Conservation (phyloP, 2,113 vertebrate species). For the Gymnocephalus cernua region DNA sequence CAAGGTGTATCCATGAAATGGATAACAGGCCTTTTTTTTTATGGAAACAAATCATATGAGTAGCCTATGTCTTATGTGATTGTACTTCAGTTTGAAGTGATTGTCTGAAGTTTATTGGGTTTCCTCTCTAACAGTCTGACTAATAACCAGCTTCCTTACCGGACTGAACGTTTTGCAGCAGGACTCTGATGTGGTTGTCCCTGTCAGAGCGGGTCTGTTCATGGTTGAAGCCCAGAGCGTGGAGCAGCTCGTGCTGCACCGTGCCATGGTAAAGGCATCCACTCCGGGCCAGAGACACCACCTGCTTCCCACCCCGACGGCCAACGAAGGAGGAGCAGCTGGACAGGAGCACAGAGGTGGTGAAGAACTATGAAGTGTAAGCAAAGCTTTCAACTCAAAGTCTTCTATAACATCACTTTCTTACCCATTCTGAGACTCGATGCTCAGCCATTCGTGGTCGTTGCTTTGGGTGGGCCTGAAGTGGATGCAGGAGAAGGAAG, state of each 20-base stretch:
- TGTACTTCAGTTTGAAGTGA: no score
- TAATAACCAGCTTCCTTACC: conserved; percentile 24
- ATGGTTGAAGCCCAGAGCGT: conserved; percentile 82
- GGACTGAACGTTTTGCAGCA: conserved; percentile 61
- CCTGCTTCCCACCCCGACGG: conserved; percentile 64
- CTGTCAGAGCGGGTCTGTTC: conserved; percentile 80
- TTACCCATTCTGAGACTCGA: conserved; percentile 75
- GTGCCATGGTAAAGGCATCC: conserved; percentile 68
- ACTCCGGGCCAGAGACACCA: conserved; percentile 63
- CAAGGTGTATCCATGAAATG: background rate
- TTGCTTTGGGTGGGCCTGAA: conserved; percentile 64
- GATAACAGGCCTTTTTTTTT: background rate
- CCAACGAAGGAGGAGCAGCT: conserved; percentile 79
- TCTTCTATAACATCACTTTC: background rate
- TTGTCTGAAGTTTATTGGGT: background rate
- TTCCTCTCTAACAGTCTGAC: background rate
- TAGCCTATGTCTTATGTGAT: background rate
- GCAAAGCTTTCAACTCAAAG: background rate
- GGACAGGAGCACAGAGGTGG: background rate
- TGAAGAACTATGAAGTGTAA: background rate
- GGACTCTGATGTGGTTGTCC: conserved; percentile 66
- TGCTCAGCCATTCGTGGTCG: conserved; percentile 73
- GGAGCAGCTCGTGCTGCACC: conserved; percentile 79
- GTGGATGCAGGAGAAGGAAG: conserved; percentile 77
- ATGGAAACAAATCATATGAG: background rate